Evolutionary conservation across 2,888 invertebrate genomes (phyloP), one percentile per base, ranked within the genome.

Genomic region (Chamaedrilus cognettii): DNA sequence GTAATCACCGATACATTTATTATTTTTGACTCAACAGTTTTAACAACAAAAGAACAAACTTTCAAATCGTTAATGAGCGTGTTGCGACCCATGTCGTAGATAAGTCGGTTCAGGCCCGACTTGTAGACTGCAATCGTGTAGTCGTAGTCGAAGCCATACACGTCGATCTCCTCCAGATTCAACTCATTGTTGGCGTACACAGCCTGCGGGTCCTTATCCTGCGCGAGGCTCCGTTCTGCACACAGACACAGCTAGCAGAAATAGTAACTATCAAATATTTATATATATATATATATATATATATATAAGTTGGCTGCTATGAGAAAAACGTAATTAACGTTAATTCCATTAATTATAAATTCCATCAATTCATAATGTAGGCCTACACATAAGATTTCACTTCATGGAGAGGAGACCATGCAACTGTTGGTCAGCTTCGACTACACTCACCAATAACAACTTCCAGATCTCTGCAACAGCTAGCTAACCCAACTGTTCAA

Each of bases 101-200:
- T 88, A 58, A 97, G 87, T 80, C 90, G 90, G 81, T 96, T 94
- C 81, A 98, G 86, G 28, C 91, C 88, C 11, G 92, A 91, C 79
- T 93, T 95, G 83, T 98, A 98, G 77, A 94, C 93, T 0, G 97
- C 97, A 77, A 98, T 84, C 0, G 98, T 98, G 84, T 98, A 98
- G 84, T 98, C 98, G 86, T 98, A 98, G 85, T 98, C 98, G 86
- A 98, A 98, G 52, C 98, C 85, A 86, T 96, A 96, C 0, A 96
- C 94, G 78, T 92, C 89, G 51, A 98, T 93, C 84, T 95, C 92
- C 72, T 90, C 88, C 63, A 98, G 86, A 83, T 96, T 92, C 66
- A 97, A 86, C 81, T 97, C 96, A 86, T 98, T 98, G 84, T 96
- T 97, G 15, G 96, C 95, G 86, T 96, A 98, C 1, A 98, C 94